Conservation (phyloP, 2,888 invertebrate genomes). For the Agrochola circellaris region DNA sequence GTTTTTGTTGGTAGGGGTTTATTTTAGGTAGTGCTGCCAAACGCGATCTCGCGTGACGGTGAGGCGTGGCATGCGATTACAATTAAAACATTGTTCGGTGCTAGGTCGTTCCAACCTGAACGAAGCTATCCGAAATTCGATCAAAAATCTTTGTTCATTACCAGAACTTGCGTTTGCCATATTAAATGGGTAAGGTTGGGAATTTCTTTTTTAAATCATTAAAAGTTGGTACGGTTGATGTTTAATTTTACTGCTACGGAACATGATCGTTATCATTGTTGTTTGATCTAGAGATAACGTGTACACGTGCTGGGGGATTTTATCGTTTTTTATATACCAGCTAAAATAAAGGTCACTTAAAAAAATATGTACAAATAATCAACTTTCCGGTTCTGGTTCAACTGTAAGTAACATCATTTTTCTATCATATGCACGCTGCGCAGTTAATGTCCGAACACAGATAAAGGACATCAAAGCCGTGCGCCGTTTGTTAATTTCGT, state of each 20-base stretch:
- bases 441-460: conserved; percentile 70
- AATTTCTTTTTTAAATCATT: conserved; percentile 44
- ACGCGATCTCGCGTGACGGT: conserved; percentile 89
- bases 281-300: conserved; percentile 43
- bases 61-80: conserved; percentile 86
- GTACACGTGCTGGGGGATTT: background rate
- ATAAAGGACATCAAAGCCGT: conserved; percentile 84
- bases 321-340: background rate
- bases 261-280: conserved; percentile 39
- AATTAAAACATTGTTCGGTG: conserved; percentile 86
- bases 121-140: conserved; percentile 70
- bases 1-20: conserved; percentile 69
- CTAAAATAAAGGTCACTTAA: background rate
- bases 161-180: conserved; percentile 39
- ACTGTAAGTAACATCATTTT: conserved; percentile 75
- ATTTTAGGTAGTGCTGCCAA: conserved; percentile 71
- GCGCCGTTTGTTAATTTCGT: conserved; percentile 84
- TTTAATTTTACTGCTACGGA: conserved; percentile 31
- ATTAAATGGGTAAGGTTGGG: conserved; percentile 35
- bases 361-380: conserved; percentile 3
- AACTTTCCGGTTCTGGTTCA: conserved; percentile 68
- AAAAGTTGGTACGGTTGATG: conserved; percentile 30
- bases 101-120: conserved; percentile 66
- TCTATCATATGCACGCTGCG: conserved; percentile 70
- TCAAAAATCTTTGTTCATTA: conserved; percentile 68